phyloP scores from a whole-genome alignment of 2,797 vertebrate genomes.

The Cyprinodon diabolis region DNA sequence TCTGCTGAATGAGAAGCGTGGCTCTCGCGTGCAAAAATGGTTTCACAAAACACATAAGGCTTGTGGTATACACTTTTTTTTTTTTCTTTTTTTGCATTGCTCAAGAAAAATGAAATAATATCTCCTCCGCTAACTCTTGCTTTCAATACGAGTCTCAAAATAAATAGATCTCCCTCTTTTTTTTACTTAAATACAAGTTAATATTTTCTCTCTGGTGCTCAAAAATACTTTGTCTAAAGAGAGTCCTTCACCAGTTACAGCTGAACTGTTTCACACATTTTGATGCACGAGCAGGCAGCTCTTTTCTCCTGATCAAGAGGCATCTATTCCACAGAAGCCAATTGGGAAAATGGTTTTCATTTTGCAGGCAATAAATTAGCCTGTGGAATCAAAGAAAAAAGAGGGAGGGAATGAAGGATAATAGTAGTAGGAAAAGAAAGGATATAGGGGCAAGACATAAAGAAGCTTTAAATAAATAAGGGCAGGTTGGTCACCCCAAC shows the following conservation, averaged over 20 bases:
- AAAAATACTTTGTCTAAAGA: slow-evolving; percentile 73
- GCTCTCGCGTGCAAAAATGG: slow-evolving; percentile 87
- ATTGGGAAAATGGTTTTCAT: slow-evolving; percentile 46
- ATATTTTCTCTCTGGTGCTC: slow-evolving; percentile 78
- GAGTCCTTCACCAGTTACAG: slow-evolving; percentile 70
- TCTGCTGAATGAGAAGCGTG: slow-evolving; percentile 52
- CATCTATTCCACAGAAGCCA: slow-evolving; percentile 54
- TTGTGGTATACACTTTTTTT: slow-evolving; percentile 71
- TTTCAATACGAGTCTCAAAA: slow-evolving; percentile 75
- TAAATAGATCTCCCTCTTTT: slow-evolving; percentile 81
- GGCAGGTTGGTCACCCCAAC: slow-evolving; percentile 55
- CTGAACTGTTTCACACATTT: slow-evolving; percentile 46
- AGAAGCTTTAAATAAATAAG: slow-evolving; percentile 64
- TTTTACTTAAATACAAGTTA: slow-evolving; percentile 80
- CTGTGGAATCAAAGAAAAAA: slow-evolving; percentile 72
- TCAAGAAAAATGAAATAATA: slow-evolving; percentile 67
- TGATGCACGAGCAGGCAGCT: slow-evolving; percentile 63
- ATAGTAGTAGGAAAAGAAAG: slow-evolving; percentile 18
- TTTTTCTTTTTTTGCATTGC: slow-evolving; percentile 75
- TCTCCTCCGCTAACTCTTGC: slow-evolving; percentile 71
- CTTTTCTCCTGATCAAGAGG: slow-evolving; percentile 63
- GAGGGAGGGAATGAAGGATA: slow-evolving; percentile 61
- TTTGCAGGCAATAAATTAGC: slow-evolving; percentile 54
- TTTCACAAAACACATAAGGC: slow-evolving; percentile 88
- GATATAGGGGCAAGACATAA: slow-evolving; percentile 59